These are phyloP conservation scores for Thryonomys swinderianus DNA, from an alignment of 2,113 vertebrate genomes.

Conservation along the genomic window DNA sequence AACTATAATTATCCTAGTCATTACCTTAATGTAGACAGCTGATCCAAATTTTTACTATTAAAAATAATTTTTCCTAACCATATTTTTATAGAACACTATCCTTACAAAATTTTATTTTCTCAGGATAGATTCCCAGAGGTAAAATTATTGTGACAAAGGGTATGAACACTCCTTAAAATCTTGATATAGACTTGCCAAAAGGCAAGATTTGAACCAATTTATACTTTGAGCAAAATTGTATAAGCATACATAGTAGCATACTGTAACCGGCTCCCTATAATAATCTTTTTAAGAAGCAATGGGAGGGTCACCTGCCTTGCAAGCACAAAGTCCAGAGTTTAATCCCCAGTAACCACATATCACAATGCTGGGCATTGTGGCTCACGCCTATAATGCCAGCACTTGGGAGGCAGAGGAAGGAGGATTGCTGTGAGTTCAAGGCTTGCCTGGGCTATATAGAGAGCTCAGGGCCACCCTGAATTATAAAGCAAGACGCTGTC, in stretches of 20 bases:
- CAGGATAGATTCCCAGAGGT: neutral
- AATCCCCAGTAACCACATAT: no score
- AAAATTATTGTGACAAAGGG: conserved; percentile 7
- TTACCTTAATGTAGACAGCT: neutral
- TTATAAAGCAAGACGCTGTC: no score
- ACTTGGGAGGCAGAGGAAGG: neutral
- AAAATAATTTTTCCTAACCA: conserved; percentile 31
- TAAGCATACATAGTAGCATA: neutral
- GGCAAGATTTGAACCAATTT: neutral
- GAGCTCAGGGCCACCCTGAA: no score
- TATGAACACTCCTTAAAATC: neutral
- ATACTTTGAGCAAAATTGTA: neutral
- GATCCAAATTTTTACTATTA: neutral
- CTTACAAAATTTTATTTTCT: neutral
- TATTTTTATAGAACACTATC: neutral
- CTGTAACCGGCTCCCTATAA: neutral
- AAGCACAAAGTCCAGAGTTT: no score
- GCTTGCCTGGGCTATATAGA: no score
- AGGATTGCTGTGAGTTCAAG: no score
- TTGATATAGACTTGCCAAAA: neutral
- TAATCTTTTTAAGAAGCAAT: neutral
- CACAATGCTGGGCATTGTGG: neutral
- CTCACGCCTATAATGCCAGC: no score
- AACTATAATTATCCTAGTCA: neutral
- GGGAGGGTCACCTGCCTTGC: no score